These are phyloP conservation scores for Euproctis similis DNA, from an alignment of 2,888 invertebrate genomes.

Conservation along the genomic window DNA sequence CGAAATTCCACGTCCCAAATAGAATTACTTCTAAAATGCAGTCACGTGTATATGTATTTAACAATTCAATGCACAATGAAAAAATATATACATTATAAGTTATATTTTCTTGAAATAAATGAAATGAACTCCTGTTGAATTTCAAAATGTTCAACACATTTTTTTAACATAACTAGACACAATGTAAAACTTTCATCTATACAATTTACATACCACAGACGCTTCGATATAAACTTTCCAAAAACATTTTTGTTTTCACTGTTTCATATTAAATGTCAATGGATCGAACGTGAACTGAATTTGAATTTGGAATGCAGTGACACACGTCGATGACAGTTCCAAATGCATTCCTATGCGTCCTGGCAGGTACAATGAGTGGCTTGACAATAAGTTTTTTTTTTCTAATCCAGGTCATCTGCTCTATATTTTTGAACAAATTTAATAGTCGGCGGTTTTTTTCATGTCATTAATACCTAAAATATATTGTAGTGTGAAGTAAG, in stretches of 20 bases:
- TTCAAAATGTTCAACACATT: too few relatives aligned
- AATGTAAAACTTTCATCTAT: conserved; percentile 3
- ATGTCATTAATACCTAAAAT: conserved; percentile 8
- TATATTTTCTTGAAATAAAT: too few relatives aligned
- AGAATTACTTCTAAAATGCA: too few relatives aligned
- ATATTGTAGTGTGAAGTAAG: too few relatives aligned
- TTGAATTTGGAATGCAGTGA: conserved; percentile 19
- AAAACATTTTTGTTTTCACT: conserved; percentile 15
- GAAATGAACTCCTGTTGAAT: too few relatives aligned
- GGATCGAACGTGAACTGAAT: conserved; percentile 9
- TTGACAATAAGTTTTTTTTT: conserved; percentile 10
- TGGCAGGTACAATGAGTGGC: conserved; percentile 19
- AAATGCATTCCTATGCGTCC: conserved; percentile 23
- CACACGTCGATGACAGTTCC: conserved; percentile 16
- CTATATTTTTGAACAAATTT: too few relatives aligned
- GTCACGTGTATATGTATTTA: too few relatives aligned
- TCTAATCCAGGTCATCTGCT: conserved; percentile 13
- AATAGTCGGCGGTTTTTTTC: too few relatives aligned
- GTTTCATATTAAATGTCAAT: conserved; percentile 7
- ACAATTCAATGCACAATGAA: too few relatives aligned
- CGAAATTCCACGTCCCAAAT: too few relatives aligned
- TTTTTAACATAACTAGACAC: too few relatives aligned
- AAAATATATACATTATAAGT: too few relatives aligned
- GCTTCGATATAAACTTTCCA: conserved; percentile 9
- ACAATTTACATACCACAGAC: conserved; percentile 1